Percentiles rank a stretch among this genome's conserved stretches.
Conservation (phyloP, 2,888 invertebrate species). For the Tolmerus cingulatus region DNA sequence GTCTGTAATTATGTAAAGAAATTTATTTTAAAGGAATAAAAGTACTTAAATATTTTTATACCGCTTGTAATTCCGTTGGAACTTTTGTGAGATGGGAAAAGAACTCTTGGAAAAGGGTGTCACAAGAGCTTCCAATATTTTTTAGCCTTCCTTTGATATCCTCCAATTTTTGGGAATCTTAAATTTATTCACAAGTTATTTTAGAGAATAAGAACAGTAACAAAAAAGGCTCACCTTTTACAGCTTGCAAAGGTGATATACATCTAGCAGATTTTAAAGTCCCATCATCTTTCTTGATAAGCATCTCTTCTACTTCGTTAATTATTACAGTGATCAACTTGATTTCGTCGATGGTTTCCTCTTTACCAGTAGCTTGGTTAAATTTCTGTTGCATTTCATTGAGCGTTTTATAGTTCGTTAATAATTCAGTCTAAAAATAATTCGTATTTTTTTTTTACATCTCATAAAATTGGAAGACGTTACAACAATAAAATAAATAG, state of each 20-base stretch:
- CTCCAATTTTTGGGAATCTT: background rate
- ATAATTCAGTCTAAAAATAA: slow-evolving; percentile 35
- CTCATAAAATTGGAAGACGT: background rate
- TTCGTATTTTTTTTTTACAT: background rate
- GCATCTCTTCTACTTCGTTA: slow-evolving; percentile 14
- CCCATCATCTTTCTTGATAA: slow-evolving; percentile 38
- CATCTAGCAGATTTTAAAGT: background rate
- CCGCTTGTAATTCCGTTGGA: background rate
- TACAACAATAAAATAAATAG: too few relatives aligned
- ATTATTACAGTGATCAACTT: slow-evolving; percentile 42
- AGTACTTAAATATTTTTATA: background rate
- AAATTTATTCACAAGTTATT: background rate
- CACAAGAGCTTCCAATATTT: slow-evolving; percentile 23
- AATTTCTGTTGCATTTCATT: slow-evolving; percentile 42
- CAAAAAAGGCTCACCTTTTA: background rate
- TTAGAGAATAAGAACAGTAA: background rate
- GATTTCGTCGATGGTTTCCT: slow-evolving; percentile 33
- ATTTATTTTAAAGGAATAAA: background rate
- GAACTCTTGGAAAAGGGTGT: slow-evolving; percentile 45
- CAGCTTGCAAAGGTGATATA: background rate
- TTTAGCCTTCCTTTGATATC: slow-evolving; percentile 30
- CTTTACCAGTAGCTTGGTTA: slow-evolving; percentile 41
- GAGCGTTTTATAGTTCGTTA: slow-evolving; percentile 38
- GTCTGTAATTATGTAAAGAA: background rate
- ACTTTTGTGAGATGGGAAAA: background rate